These are phyloP conservation scores for Calidris pugnax DNA, from an alignment of 2,113 vertebrate species.

Conservation along the genomic window DNA sequence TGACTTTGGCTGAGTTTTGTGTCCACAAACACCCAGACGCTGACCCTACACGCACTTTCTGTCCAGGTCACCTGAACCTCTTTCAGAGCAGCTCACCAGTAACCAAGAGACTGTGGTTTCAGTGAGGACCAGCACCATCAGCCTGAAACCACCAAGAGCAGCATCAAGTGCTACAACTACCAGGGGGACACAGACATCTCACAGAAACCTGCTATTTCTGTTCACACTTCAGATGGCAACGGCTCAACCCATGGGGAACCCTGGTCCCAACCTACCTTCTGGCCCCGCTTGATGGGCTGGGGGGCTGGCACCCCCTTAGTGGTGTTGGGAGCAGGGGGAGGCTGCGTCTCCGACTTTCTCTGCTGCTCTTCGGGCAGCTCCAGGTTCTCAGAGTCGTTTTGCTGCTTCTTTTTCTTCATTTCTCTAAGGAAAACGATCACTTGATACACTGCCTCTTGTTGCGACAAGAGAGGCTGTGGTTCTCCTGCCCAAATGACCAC, in stretches of 20 bases:
- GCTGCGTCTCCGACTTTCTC: constrained; percentile 36
- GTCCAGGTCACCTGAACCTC: not conserved
- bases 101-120: not conserved
- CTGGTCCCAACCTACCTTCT: constrained; percentile 79
- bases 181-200: accelerated
- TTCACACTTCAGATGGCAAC: accelerated
- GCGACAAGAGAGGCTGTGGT: not conserved
- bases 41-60: accelerated
- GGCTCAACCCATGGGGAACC: not conserved
- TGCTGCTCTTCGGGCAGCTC: constrained; percentile 69
- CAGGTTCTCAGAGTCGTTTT: constrained; percentile 66
- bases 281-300: constrained; percentile 87
- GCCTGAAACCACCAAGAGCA: not conserved
- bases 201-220: not conserved
- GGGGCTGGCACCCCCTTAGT: constrained; percentile 59
- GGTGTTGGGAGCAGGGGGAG: constrained; percentile 43
- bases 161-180: not conserved
- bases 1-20: not conserved
- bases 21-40: not conserved
- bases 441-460: too few relatives aligned
- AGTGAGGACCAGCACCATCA: not conserved
- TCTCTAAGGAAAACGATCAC: constrained; percentile 74
- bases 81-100: not conserved
- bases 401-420: constrained; percentile 90
- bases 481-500: not conserved